Base-by-base conservation (phyloP, 30 jellyfish, hydroid and myxozoan species). In the Aurelia sp. region DNA sequence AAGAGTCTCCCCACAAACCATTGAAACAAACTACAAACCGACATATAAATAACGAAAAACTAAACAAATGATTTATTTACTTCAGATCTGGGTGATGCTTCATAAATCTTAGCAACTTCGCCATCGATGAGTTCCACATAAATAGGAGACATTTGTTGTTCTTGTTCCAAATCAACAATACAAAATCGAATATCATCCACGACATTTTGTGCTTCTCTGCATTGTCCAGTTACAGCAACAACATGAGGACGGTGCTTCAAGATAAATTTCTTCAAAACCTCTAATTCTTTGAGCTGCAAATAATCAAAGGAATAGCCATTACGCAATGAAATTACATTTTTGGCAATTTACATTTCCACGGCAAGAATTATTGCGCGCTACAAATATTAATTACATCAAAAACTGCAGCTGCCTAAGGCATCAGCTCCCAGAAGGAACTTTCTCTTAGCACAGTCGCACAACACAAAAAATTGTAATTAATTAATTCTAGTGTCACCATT, bases 11-110 rank as follows among this genome's bases (percentile, higher is more conserved):
- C 55, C 55, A 44, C n/a, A 0, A 44, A 44, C 7, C 55, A 44
- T 44, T 44, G 3, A 44, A 44, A 44, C 55, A 44, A 44, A 44
- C 55, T 44, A 16, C 7, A 61, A 18, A 7, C 9, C 13, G 33
- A 11, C 66, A 27, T 60, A 6, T 31, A 3, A 48, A 20, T 15
- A 5, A 67, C 27, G 0, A 8, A 20, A 15, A 22, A 0, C 4
- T 31, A 13, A 59, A 20, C 17, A 16, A 67, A 19, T 40, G 31
- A 8, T 7, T 44, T 17, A 18, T 67, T 66, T 75, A 93, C 98
- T 96, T 79, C 85, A 16, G 96, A 81, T 73, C 98, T 73, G 8
- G 98, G 98, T 4, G 98, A 94, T 15, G 94, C 90, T 69, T 94
- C 96, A 74, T 82, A 94, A 10, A 94, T 80, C 66, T 87, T 76